Base-by-base conservation (phyloP, 2,888 invertebrate genomes). In the Desoria tigrina region DNA sequence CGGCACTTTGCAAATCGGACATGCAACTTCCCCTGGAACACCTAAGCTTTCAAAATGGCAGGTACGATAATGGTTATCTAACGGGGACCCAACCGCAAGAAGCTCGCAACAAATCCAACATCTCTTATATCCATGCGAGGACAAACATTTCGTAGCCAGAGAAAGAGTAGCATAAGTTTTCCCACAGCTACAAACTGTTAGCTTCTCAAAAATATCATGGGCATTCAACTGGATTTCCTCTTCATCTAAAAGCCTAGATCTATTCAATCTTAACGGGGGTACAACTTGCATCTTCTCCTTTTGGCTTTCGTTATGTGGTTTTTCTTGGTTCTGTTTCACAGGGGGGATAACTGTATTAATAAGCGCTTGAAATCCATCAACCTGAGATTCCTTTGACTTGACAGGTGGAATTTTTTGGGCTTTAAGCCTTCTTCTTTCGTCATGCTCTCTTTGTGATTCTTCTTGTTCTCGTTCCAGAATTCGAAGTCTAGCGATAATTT, bases 1-100 rank as follows among this genome's bases (percentile, higher is more conserved):
- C 14, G 51, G 24, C 21, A 51, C 24, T 51, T 51, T 51, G 24
- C 51, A 51, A 9, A 51, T 51, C 3, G 51, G 51, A 51, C 51
- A 51, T 21, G 6, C 3, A 24, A 51, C 7, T 16, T 51, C 26
- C 24, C 16, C 51, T 24, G 51, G n/a, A n/a, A n/a, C n/a, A n/a
- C n/a, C n/a, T n/a, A n/a, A n/a, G n/a, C n/a, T n/a, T n/a, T 23
- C 26, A 26, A 6, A 9, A 26, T 51, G 51, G 14, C 24, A 11
- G 2, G 26, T 21, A 7, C 51, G 21, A 24, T 51, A 51, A 21
- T 51, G 51, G 24, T 24, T 24, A 18, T 32, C 21, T n/a, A 45
- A n/a, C n/a, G 4, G 45, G 9, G 16, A 11, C 24, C 6, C 21
- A 26, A 24, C 4, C 16, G 51, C 18, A 9, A 16, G 21, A 21